phyloP scores from a whole-genome alignment of 2,888 invertebrate genomes.

The Diarsia dahlii region DNA sequence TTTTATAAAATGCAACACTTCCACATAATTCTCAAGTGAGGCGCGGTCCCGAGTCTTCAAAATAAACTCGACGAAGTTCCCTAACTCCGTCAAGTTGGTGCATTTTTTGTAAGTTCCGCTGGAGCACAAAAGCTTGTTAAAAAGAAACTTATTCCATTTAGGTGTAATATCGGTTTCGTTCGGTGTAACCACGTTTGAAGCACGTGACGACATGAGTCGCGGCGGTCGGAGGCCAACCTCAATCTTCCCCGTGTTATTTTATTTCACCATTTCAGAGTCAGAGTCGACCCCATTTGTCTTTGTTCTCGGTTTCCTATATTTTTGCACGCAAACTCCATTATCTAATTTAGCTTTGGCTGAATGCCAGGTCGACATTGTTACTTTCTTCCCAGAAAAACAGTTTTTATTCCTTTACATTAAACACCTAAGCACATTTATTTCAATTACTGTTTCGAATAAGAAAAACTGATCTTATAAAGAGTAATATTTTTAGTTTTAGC shows the following conservation, averaged over 20 bases:
- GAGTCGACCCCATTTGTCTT: slow-evolving; percentile 90
- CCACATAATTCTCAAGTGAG: slow-evolving; percentile 56
- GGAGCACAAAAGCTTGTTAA: slow-evolving; percentile 62
- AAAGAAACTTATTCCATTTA: slow-evolving; percentile 68
- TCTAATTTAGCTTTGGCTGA: slow-evolving; percentile 91
- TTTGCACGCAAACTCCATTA: slow-evolving; percentile 91
- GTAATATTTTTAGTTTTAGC: slow-evolving; percentile 59
- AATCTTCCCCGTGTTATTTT: slow-evolving; percentile 86
- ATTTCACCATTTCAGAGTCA: slow-evolving; percentile 87
- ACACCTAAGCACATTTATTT: slow-evolving; percentile 86
- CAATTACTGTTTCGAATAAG: slow-evolving; percentile 77
- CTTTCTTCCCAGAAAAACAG: slow-evolving; percentile 86
- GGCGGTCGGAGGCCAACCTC: slow-evolving; percentile 74
- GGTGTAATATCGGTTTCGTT: slow-evolving; percentile 70
- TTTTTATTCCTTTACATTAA: slow-evolving; percentile 87
- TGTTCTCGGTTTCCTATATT: slow-evolving; percentile 91
- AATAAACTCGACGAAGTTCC: slow-evolving; percentile 62
- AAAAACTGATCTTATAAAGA: slow-evolving; percentile 72
- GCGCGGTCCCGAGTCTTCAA: slow-evolving; percentile 62
- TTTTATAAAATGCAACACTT: slow-evolving; percentile 61
- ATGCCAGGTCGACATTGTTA: slow-evolving; percentile 89
- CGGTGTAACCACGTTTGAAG: slow-evolving; percentile 72
- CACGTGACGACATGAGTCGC: slow-evolving; percentile 76
- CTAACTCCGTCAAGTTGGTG: slow-evolving; percentile 60
- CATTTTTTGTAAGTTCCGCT: slow-evolving; percentile 64